Evolutionary conservation across 2,113 vertebrate genomes (phyloP), one percentile per base, ranked within the genome.

Genomic region (Canis aureus): DNA sequence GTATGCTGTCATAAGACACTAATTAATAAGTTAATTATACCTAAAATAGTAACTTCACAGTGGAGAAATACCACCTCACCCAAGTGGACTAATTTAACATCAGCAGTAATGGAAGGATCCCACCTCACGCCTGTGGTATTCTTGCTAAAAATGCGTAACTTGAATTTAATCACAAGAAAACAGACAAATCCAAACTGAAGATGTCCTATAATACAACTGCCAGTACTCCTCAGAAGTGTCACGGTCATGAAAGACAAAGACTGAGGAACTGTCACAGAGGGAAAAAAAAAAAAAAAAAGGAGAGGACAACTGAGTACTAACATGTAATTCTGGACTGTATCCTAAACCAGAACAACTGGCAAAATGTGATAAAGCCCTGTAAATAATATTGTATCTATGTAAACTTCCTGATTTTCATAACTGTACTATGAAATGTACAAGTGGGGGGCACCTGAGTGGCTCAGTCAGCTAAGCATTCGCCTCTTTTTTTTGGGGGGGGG

Each of bases 141-240:
- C 53, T 90, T 96, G 57, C 27, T 57, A 55, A 91, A 94, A 94
- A 91, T 90, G 49, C 11, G 35, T 81, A 62, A 94, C 20, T n/a
- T 90, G 43, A 90, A 91, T 78, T 55, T 80, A 78, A 92, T 83
- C 29, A 76, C 27, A 88, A 96, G 64, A 29, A 94, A 92, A 91
- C 20, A 79, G 38, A 89, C 6, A 92, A 82, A 88, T 49, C 29
- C 60, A 59, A 91, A 91, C 11, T 51, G 67, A 84, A 67, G 53
- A 90, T 74, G n/a, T 59, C 69, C 51, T 78, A 49, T n/a, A 90
- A 83, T 76, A 76, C 9, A 84, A 66, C 59, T 76, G 67, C n/a
- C 43, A 66, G 15, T 55, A 90, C 15, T 49, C 19, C 90, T 90
- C 79, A 84, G 49, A 90, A 66, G 67, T 89, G 13, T 73, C 69